Percentiles rank a stretch among this genome's conserved stretches.
Conservation (phyloP, 2,888 invertebrate genomes). For the Oasisia sp. region DNA sequence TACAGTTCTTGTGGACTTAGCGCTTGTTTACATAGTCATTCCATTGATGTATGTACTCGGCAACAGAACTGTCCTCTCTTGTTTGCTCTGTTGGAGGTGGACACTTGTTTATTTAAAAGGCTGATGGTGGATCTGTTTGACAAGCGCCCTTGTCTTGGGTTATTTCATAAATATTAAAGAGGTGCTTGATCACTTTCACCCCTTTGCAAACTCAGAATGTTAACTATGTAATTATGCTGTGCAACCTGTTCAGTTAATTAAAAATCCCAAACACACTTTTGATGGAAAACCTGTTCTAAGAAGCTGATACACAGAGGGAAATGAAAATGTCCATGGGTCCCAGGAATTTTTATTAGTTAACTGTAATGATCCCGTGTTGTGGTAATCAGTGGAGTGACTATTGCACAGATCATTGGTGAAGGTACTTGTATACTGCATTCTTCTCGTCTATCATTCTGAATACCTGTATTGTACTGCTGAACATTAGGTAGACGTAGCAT, state of each 20-base stretch:
- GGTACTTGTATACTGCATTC: neutral
- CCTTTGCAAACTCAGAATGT: too few relatives aligned
- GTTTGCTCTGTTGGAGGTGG: neutral
- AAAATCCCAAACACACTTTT: too few relatives aligned
- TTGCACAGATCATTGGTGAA: neutral
- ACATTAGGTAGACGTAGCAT: neutral
- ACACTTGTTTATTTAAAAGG: constrained; percentile 9
- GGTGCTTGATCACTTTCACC: neutral
- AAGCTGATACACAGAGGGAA: too few relatives aligned
- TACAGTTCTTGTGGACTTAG: constrained; percentile 5
- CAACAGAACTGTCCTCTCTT: neutral
- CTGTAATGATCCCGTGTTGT: neutral
- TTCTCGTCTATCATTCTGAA: neutral
- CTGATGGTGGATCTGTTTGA: neutral
- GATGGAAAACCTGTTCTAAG: too few relatives aligned
- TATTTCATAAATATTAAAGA: neutral
- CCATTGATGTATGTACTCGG: neutral
- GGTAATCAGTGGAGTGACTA: neutral
- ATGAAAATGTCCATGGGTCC: too few relatives aligned
- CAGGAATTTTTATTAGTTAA: too few relatives aligned
- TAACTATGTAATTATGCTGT: too few relatives aligned
- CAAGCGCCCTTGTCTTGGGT: neutral
- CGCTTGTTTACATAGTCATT: neutral
- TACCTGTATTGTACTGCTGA: neutral
- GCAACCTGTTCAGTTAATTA: too few relatives aligned